Evolutionary conservation across 2,797 vertebrate genomes (phyloP).

Genomic region (Parauchenoglanis ngamensis): DNA sequence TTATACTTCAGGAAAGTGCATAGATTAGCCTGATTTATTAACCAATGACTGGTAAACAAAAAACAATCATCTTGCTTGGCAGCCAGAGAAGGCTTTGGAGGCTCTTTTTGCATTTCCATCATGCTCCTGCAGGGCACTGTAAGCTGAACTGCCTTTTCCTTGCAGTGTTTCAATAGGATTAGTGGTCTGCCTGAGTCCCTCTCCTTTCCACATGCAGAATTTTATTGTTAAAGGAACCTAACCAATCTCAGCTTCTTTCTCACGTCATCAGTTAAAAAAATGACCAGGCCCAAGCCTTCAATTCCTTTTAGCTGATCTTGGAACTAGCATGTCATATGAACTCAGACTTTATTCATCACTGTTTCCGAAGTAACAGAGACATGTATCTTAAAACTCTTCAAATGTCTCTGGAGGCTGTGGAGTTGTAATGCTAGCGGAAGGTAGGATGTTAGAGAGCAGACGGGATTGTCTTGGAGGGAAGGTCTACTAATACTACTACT

Average conservation of each 20-base stretch:
- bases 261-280: conserved; percentile 12
- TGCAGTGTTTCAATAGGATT: conserved; percentile 56
- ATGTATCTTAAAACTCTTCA: conserved; percentile 20
- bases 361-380: conserved; percentile 26
- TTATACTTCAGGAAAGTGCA: conserved; percentile 22
- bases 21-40: conserved; percentile 50
- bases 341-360: conserved; percentile 37
- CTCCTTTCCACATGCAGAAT: conserved; percentile 48
- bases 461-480: background rate
- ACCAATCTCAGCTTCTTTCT: conserved; percentile 14
- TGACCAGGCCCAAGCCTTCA: background rate
- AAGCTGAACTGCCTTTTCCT: conserved; percentile 37
- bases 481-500: too few relatives aligned
- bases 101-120: conserved; percentile 17
- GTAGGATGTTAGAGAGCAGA: background rate
- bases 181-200: conserved; percentile 26
- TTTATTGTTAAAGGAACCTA: conserved; percentile 24
- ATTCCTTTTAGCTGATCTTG: conserved; percentile 11
- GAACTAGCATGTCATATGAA: conserved; percentile 41
- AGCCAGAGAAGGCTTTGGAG: conserved; percentile 49
- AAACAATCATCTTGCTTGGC: conserved; percentile 48
- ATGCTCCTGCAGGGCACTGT: conserved; percentile 22
- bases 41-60: conserved; percentile 40
- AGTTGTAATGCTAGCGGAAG: background rate
- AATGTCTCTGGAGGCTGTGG: background rate